Evolutionary conservation across 2,797 vertebrate species (phyloP).

Genomic region (Cynodonichthys magdalenae): DNA sequence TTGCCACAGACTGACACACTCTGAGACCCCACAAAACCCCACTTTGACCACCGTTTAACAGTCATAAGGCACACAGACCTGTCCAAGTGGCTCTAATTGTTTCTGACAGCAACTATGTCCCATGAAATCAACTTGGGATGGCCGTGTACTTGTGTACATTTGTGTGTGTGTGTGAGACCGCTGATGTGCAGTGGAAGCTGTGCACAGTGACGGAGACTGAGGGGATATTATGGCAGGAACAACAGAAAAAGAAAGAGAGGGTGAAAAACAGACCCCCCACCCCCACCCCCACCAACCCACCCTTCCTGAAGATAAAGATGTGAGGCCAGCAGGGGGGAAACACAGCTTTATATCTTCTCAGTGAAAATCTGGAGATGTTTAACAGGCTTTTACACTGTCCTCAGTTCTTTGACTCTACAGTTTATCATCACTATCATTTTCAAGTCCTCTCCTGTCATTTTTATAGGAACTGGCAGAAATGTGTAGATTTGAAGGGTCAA

Average conservation of each 20-base stretch:
- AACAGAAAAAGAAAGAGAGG: conserved; percentile 47
- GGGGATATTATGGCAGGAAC: conserved; percentile 27
- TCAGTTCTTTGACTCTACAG: conserved; percentile 41
- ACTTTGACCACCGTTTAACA: conserved; percentile 70
- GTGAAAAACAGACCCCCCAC: conserved; percentile 38
- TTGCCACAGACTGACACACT: conserved; percentile 41
- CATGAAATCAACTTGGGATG: conserved; percentile 72
- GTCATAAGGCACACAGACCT: conserved; percentile 53
- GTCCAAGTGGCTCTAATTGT: conserved; percentile 66
- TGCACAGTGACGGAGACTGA: conserved; percentile 21
- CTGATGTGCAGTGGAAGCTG: too few species aligned
- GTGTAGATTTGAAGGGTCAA: conserved; percentile 16
- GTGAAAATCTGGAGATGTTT: conserved; percentile 68
- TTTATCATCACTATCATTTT: conserved; percentile 47
- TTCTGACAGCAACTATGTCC: conserved; percentile 81
- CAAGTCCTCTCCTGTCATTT: conserved; percentile 31
- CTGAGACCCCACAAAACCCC: conserved; percentile 50
- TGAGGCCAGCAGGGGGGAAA: conserved; percentile 37
- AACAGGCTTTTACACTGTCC: conserved; percentile 35
- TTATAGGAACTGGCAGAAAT: conserved; percentile 33
- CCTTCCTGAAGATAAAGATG: conserved; percentile 47
- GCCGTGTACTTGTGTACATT: conserved; percentile 15
- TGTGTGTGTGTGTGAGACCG: conserved; percentile 21
- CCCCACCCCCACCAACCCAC: too few species aligned
- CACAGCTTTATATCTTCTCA: conserved; percentile 43